Base-by-base conservation (phyloP, 2,888 invertebrate genomes). In the Drosophila cognata region DNA sequence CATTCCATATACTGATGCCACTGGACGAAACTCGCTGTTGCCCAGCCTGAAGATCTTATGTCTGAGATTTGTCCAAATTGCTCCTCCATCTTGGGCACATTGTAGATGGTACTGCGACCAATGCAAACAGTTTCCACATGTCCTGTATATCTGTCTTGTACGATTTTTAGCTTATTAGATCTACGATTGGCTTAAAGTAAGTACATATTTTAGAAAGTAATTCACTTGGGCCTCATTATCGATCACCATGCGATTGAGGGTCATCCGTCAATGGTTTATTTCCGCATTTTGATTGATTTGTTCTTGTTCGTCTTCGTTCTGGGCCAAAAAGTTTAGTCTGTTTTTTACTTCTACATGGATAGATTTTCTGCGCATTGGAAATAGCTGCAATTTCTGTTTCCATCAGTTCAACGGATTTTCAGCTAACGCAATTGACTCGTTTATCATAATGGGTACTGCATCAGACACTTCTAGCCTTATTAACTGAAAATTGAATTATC, bases 51-150 rank as follows among this genome's bases (percentile, higher is more conserved):
- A 65, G 2, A 71, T 38, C 50, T 61, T 46, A 4, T 41, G 11
- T 10, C 73, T 21, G 10, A 73, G 61, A 2, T 16, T 31, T 4
- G n/a, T 7, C 46, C 38, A 71, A 18, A 74, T 28, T 7, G 38
- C n/a, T n/a, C n/a, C n/a, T n/a, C n/a, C 0, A 28, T 10, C 46
- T 10, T 36, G 8, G 59, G 59, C 28, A 16, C 7, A 50, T 59
- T 59, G 28, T 59, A 50, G 28, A 36, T n/a, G 6, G 35, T 36
- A 2, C 25, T 28, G 6, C 18, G 18, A 5, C 6, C 48, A 1
- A 50, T 8, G 28, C 59, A 59, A 1, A 36, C 59, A 4, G 13
- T 18, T 2, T 16, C 31, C 2, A 25, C 2, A 28, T 28, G 4
- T 11, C 31, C 29, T 29, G 2, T 28, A 18, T 50, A 50, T 50